phyloP scores from a whole-genome alignment of 2,888 invertebrate species.

The Cheilosia scutellata region DNA sequence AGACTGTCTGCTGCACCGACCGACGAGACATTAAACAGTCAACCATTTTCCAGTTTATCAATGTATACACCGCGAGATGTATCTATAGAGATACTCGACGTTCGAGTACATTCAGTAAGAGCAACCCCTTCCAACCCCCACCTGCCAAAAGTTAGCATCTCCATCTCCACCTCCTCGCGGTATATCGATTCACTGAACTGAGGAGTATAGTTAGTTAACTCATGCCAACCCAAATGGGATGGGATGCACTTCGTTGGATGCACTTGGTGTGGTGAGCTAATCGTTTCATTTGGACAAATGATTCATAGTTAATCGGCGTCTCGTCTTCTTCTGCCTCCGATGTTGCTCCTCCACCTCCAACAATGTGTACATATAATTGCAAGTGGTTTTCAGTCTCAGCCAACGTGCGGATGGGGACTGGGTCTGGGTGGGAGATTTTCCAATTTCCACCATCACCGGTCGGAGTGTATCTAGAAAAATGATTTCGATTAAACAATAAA shows the following conservation, averaged over 20 bases:
- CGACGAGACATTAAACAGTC: conserved; percentile 75
- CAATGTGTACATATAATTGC: conserved; percentile 45
- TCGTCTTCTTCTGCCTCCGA: conserved; percentile 25
- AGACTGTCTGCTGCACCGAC: conserved; percentile 53
- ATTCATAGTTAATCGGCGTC: conserved; percentile 69
- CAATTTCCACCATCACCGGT: conserved; percentile 18
- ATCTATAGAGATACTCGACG: conserved; percentile 15
- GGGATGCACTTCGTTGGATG: conserved; percentile 65
- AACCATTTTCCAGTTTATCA: conserved; percentile 72
- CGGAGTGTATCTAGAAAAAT: conserved; percentile 32
- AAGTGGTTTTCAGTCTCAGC: conserved; percentile 18
- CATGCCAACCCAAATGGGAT: conserved; percentile 54
- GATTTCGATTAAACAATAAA: conserved; percentile 66
- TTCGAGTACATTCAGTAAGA: neutral
- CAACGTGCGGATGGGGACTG: conserved; percentile 45
- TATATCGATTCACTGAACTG: conserved; percentile 55
- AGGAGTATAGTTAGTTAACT: conserved; percentile 53
- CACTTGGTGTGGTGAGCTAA: conserved; percentile 73
- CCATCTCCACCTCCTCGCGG: neutral
- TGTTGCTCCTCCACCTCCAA: conserved; percentile 8
- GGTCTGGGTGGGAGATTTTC: conserved; percentile 52
- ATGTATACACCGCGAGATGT: conserved; percentile 38
- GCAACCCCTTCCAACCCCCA: neutral
- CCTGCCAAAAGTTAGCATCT: conserved; percentile 15
- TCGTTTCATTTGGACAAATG: conserved; percentile 75